Conservation (phyloP, 35 echinoderm and acorn worm species). For the Ophioderma brevispina region DNA sequence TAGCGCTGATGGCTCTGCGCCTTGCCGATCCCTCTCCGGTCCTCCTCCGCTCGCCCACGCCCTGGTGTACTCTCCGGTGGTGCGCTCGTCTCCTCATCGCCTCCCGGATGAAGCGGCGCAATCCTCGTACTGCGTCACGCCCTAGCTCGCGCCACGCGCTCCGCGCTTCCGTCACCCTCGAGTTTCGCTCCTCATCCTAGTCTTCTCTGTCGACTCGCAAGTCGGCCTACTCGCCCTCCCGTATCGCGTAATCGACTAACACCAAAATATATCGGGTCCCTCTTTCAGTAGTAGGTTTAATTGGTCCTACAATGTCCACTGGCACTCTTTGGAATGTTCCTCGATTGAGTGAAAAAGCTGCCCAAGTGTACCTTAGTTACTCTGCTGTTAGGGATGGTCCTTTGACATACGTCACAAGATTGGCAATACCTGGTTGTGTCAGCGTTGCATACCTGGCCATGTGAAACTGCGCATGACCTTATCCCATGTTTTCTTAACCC, state of each 20-base stretch:
- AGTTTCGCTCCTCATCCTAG: too few relatives aligned
- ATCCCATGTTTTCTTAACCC: conserved; percentile 1
- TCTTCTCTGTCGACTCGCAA: too few relatives aligned
- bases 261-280: conserved; percentile 17
- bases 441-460: conserved; percentile 56
- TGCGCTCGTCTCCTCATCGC: too few relatives aligned
- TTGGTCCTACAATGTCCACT: conserved; percentile 43
- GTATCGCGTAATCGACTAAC: conserved; percentile 45
- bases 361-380: conserved; percentile 48
- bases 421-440: background rate
- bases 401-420: conserved; percentile 35
- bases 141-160: too few relatives aligned
- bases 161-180: too few relatives aligned
- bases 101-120: too few relatives aligned
- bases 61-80: too few relatives aligned
- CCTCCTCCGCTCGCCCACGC: too few relatives aligned
- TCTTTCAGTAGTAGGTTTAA: conserved; percentile 18
- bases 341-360: conserved; percentile 18
- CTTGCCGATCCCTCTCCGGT: too few relatives aligned
- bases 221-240: too few relatives aligned
- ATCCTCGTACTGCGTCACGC: too few relatives aligned
- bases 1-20: conserved; percentile 4
- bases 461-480: conserved; percentile 34
- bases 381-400: conserved; percentile 46
- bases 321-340: conserved; percentile 44